These are phyloP conservation scores for Cetoscarus ocellatus DNA, from an alignment of 2,797 vertebrate genomes.

Conservation along the genomic window DNA sequence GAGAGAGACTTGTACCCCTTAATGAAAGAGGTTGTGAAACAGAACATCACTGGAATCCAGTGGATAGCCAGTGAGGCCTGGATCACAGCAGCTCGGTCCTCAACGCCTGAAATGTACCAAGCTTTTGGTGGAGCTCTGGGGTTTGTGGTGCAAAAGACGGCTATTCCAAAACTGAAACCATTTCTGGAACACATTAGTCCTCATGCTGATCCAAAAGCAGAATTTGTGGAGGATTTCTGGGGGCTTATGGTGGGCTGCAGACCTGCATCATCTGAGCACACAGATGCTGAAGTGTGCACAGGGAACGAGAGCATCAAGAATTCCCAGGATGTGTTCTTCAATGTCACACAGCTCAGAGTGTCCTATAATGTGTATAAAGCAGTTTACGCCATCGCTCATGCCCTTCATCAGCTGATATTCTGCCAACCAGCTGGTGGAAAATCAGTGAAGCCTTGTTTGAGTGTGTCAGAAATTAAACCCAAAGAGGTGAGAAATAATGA, in stretches of 20 bases:
- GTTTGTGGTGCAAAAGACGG: conserved; percentile 80
- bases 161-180: conserved; percentile 77
- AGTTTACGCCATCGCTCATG: conserved; percentile 81
- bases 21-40: conserved; percentile 81
- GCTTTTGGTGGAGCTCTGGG: conserved; percentile 83
- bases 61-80: conserved; percentile 87
- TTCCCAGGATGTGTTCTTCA: conserved; percentile 73
- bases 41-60: conserved; percentile 85
- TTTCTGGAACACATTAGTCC: conserved; percentile 77
- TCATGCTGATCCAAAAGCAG: conserved; percentile 52
- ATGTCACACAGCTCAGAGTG: conserved; percentile 74
- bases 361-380: conserved; percentile 86
- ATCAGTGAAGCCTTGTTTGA: conserved; percentile 57
- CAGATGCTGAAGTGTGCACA: conserved; percentile 56
- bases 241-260: conserved; percentile 78
- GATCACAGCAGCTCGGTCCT: conserved; percentile 80
- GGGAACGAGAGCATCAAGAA: conserved; percentile 73
- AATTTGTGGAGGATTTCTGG: conserved; percentile 83
- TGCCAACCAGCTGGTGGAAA: conserved; percentile 78
- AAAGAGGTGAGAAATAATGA: conserved; percentile 63
- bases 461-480: conserved; percentile 70
- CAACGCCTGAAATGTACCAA: conserved; percentile 78
- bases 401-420: conserved; percentile 76
- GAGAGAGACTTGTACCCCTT: conserved; percentile 82
- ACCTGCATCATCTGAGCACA: conserved; percentile 22